Evolutionary conservation across 2,113 vertebrate genomes (phyloP), one percentile per base, ranked within the genome.

Genomic region (Muntiacus muntjak): DNA sequence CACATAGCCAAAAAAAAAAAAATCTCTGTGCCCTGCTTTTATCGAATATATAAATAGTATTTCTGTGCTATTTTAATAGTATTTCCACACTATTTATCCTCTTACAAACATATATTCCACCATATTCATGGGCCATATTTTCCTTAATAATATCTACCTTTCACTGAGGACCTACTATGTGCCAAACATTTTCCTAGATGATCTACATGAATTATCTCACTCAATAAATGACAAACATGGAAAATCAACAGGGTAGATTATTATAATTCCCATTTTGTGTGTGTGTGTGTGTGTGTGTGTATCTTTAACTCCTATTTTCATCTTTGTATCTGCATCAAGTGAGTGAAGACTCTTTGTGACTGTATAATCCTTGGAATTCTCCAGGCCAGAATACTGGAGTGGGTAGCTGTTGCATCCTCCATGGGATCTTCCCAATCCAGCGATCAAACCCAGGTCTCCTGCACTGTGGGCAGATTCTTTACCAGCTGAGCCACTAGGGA

Each of bases 21-120:
- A 43, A 28, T 0, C 13, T 30, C 43, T 79, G 76, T 47, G 14
- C 10, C 3, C 36, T 91, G 21, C 58, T 64, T 85, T 58, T 36
- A 92, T 85, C 11, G 6, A 40, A 33, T 82, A 96, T 95, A 71
- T 81, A 86, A 94, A 96, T 58, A 92, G 55, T 25, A 47, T 95
- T 86, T 81, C 25, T 36, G 71, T 40, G 60, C 17, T 25, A 50
- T 23, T 74, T 60, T 79, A 79, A 79, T 74, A 21, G 19, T n/a
- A 58, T 94, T 89, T 79, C n/a, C n/a, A 58, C 26, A 71, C 28
- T 28, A 47, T 36, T 86, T 58, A 76, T 78, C 45, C 25, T 74
- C 45, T 87, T n/a, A 52, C 5, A 78, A 10, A 71, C 43, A 79
- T 89, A 36, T 26, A 54, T 58, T 88, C 50, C 8, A 60, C 26